phyloP scores from a whole-genome alignment of 2,888 invertebrate genomes.

The Lymantria dispar region DNA sequence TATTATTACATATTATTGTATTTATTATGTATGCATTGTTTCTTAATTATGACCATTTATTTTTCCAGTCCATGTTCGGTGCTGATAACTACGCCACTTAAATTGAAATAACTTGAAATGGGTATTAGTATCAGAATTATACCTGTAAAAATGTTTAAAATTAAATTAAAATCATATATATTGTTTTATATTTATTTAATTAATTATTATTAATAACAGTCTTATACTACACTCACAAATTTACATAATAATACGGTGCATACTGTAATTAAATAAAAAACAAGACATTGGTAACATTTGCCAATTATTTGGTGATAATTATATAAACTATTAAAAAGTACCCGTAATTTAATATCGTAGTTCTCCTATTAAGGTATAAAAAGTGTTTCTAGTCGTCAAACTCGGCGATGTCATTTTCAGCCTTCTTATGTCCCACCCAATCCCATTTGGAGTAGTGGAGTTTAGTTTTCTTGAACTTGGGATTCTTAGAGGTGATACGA shows the following conservation, averaged over 20 bases:
- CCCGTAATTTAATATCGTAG: conserved; percentile 44
- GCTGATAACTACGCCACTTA: conserved; percentile 68
- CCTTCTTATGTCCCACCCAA: conserved; percentile 82
- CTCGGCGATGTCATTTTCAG: conserved; percentile 72
- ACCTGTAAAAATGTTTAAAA: conserved; percentile 11
- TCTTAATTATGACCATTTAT: conserved; percentile 36
- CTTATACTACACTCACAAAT: conserved; percentile 47
- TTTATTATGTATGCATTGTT: not conserved
- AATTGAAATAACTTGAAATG: conserved; percentile 20
- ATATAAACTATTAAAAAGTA: conserved; percentile 30
- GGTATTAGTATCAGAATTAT: conserved; percentile 7
- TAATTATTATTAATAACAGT: conserved; percentile 51
- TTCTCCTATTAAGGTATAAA: not conserved
- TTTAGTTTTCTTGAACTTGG: conserved; percentile 81
- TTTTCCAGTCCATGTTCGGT: conserved; percentile 75
- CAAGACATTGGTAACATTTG: conserved; percentile 31
- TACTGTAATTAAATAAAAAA: conserved; percentile 39
- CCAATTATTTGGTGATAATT: conserved; percentile 48
- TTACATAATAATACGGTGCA: conserved; percentile 53
- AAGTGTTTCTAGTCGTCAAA: conserved; percentile 61
- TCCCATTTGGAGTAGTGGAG: conserved; percentile 85
- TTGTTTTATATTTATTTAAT: conserved; percentile 44
- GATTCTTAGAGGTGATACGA: conserved; percentile 81
- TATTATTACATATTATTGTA: conserved; percentile 9
- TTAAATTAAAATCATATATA: conserved; percentile 40